phyloP scores from a whole-genome alignment of 2,888 invertebrate genomes.

The Uloborus plumipes region DNA sequence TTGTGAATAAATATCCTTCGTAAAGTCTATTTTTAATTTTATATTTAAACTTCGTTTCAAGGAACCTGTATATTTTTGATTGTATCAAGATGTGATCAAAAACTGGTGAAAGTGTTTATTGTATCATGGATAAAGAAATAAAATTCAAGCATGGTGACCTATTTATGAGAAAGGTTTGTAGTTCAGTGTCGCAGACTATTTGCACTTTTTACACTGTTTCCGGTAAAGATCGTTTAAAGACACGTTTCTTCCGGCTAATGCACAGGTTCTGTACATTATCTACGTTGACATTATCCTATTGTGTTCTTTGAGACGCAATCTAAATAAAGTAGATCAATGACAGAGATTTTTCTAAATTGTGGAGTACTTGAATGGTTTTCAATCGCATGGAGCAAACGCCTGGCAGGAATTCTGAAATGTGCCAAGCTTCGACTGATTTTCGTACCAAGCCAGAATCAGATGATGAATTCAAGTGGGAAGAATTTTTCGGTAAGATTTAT shows the following conservation, averaged over 20 bases:
- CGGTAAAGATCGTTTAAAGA: slow-evolving; percentile 49
- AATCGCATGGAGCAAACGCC: slow-evolving; percentile 45
- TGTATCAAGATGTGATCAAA: neutral
- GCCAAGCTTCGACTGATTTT: slow-evolving; percentile 50
- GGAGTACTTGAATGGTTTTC: slow-evolving; percentile 57
- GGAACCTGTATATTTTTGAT: neutral
- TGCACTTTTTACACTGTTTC: slow-evolving; percentile 49
- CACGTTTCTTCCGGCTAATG: slow-evolving; percentile 49
- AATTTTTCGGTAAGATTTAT: slow-evolving; percentile 79
- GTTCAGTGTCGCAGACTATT: slow-evolving; percentile 53
- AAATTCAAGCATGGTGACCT: slow-evolving; percentile 18
- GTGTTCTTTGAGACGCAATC: neutral
- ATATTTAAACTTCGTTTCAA: neutral
- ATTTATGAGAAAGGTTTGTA: slow-evolving; percentile 25
- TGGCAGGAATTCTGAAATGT: slow-evolving; percentile 50
- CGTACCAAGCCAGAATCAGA: slow-evolving; percentile 56
- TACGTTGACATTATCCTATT: neutral
- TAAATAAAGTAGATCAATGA: neutral
- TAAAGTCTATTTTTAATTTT: neutral
- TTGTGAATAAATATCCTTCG: neutral
- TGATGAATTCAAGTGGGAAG: slow-evolving; percentile 76
- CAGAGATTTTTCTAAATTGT: slow-evolving; percentile 5
- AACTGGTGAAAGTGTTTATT: neutral
- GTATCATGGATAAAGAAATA: slow-evolving; percentile 30
- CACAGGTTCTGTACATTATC: slow-evolving; percentile 2